Conservation (phyloP, 2,888 invertebrate genomes). For the Pachymerium ferrugineum region DNA sequence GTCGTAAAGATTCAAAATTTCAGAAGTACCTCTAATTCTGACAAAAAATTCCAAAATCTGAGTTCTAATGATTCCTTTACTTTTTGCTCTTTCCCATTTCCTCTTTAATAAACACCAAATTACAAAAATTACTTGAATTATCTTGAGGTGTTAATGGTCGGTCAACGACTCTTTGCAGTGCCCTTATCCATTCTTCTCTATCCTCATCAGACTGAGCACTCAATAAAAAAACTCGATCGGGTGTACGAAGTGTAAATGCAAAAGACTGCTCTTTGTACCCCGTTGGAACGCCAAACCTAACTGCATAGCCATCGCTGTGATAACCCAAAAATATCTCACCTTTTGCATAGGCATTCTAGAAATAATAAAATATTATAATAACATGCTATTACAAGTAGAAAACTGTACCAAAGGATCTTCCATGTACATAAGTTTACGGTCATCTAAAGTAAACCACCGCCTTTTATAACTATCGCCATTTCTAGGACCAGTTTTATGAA, state of each 20-base stretch:
- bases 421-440: conserved; percentile 87
- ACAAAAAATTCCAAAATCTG: background rate
- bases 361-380: background rate
- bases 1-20: no score
- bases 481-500: conserved; percentile 82
- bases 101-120: background rate
- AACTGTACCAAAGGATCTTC: conserved; percentile 65
- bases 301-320: conserved; percentile 66
- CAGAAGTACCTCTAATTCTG: no score
- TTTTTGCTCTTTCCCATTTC: background rate
- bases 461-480: conserved; percentile 73
- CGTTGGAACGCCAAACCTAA: conserved; percentile 61
- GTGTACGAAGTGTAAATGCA: conserved; percentile 75
- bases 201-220: conserved; percentile 71
- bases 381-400: background rate
- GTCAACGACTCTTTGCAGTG: conserved; percentile 66
- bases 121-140: conserved; percentile 57
- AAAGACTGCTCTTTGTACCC: conserved; percentile 63
- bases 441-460: conserved; percentile 83
- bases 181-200: conserved; percentile 71
- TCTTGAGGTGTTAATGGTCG: conserved; percentile 73
- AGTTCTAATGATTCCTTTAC: background rate
- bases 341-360: conserved; percentile 65
- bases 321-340: conserved; percentile 84
- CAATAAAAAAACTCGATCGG: conserved; percentile 67